A percentile compares a stretch with the other conserved stretches of the same genome.
Evolutionary conservation across 1,140 invertebrate genomes (phyloP).

Genomic region (Drosophila sproati): DNA sequence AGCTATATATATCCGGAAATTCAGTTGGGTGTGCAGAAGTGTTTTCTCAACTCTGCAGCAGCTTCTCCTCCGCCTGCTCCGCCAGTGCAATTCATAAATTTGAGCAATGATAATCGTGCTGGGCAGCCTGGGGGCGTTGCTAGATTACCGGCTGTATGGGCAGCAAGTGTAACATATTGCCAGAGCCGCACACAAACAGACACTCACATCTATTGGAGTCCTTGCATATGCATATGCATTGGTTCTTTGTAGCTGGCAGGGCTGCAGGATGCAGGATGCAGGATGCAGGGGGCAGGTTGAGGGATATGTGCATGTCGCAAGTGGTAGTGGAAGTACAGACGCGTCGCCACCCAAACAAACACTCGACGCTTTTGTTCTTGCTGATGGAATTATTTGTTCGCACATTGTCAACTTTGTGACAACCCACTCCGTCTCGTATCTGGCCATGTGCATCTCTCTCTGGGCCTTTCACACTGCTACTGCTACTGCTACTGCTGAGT

Average conservation of each 20-base stretch:
- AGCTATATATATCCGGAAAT: too few species aligned
- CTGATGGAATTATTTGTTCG: constrained; percentile 84
- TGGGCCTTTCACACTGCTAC: constrained; percentile 20
- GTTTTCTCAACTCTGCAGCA: too few species aligned
- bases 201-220: constrained; percentile 8
- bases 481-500: constrained; percentile 1
- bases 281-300: not conserved
- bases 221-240: constrained; percentile 59
- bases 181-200: constrained; percentile 24
- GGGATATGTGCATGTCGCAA: not conserved
- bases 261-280: constrained; percentile 23
- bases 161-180: constrained; percentile 64
- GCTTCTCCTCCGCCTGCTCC: constrained; percentile 2
- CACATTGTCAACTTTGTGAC: constrained; percentile 82
- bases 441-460: constrained; percentile 54
- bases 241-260: constrained; percentile 52
- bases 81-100: constrained; percentile 72
- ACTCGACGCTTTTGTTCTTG: constrained; percentile 83
- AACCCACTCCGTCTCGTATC: constrained; percentile 45
- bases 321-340: constrained; percentile 11
- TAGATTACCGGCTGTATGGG: constrained; percentile 34
- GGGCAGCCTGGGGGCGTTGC: constrained; percentile 35
- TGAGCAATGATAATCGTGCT: constrained; percentile 72
- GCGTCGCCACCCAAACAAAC: constrained; percentile 76
- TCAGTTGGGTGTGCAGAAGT: too few species aligned